Percentiles rank a stretch among this genome's conserved stretches.
Conservation (phyloP, 2,797 vertebrate species). For the Apogon hyalosoma region DNA sequence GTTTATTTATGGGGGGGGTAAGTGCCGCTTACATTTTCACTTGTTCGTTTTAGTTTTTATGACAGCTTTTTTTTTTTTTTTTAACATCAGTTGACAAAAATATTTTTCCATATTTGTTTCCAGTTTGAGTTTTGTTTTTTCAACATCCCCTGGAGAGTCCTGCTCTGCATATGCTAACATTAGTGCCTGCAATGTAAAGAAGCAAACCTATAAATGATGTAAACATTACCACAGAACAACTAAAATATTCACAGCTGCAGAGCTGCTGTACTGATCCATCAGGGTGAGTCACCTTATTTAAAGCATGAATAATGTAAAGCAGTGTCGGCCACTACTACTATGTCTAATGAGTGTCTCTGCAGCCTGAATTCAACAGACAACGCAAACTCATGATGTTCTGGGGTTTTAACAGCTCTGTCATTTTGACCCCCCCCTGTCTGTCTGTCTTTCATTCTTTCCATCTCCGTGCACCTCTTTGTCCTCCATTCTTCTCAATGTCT, state of each 20-base stretch:
- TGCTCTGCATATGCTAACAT: not conserved
- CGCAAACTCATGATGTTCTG: constrained; percentile 23
- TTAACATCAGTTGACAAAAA: too few relatives aligned
- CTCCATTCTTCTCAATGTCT: constrained; percentile 15
- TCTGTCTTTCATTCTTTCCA: constrained; percentile 2
- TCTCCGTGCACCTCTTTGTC: constrained; percentile 21
- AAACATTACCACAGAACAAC: not conserved
- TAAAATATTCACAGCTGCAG: too few relatives aligned
- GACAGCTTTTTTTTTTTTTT: too few relatives aligned
- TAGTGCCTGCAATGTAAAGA: not conserved
- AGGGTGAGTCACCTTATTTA: not conserved
- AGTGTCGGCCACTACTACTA: not conserved
- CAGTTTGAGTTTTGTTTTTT: too few relatives aligned
- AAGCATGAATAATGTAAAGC: not conserved
- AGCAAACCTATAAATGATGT: not conserved
- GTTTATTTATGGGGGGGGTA: too few relatives aligned
- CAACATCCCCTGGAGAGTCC: too few relatives aligned
- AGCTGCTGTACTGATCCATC: not conserved
- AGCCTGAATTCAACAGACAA: constrained; percentile 23
- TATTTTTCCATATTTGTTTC: too few relatives aligned
- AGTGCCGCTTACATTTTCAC: too few relatives aligned
- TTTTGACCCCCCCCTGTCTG: not conserved
- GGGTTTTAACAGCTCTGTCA: constrained; percentile 1
- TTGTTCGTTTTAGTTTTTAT: too few relatives aligned
- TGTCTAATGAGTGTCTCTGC: constrained; percentile 7